Evolutionary conservation across 2,113 vertebrate genomes (phyloP).

Genomic region (Neopipo cinnamomea): DNA sequence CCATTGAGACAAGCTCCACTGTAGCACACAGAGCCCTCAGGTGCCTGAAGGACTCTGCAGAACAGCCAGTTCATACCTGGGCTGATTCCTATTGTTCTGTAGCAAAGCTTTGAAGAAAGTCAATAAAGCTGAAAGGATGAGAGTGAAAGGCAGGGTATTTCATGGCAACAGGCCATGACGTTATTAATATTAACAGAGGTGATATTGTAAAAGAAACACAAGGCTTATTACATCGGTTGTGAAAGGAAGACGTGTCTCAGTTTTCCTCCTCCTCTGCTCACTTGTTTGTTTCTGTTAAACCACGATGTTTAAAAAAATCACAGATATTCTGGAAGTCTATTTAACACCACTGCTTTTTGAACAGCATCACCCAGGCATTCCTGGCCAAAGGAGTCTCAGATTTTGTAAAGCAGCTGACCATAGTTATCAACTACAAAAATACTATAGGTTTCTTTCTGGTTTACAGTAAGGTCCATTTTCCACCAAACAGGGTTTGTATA

Average conservation of each 20-base stretch:
- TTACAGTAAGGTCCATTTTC: neutral
- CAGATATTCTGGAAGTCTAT: neutral
- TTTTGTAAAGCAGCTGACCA: neutral
- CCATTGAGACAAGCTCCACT: conserved; percentile 8
- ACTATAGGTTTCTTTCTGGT: neutral
- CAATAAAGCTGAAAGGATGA: conserved; percentile 28
- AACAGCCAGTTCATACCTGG: neutral
- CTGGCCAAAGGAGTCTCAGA: neutral
- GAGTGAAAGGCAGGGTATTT: neutral
- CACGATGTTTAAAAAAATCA: neutral
- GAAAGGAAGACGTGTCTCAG: neutral
- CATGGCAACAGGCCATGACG: neutral
- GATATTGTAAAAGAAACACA: neutral
- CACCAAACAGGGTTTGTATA: neutral
- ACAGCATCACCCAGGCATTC: neutral
- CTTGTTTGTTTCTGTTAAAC: conserved; percentile 2
- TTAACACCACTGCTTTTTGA: neutral
- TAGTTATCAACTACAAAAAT: neutral
- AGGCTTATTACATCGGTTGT: neutral
- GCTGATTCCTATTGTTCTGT: conserved; percentile 5
- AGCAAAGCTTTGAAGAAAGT: conserved; percentile 44
- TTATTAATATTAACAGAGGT: neutral
- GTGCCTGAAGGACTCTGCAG: conserved; percentile 7
- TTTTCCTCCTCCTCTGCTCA: neutral
- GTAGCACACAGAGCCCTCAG: neutral